Percentiles rank a stretch among this genome's conserved stretches.
phyloP scores from a whole-genome alignment of 2,113 vertebrate genomes.

The Misgurnus mizolepis region DNA sequence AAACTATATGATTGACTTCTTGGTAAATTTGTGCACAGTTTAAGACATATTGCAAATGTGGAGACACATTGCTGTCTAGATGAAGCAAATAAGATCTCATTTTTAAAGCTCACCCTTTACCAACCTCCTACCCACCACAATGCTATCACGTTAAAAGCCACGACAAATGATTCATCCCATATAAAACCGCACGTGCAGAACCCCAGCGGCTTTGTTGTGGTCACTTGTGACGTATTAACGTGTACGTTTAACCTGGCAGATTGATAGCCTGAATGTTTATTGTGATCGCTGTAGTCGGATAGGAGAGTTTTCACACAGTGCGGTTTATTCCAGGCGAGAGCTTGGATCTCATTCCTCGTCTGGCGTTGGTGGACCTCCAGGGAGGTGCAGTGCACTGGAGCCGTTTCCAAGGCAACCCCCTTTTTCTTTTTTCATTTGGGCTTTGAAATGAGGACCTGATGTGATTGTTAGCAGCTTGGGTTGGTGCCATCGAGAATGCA shows the following conservation, averaged over 20 bases:
- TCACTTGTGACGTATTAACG: not conserved
- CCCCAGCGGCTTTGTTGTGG: not conserved
- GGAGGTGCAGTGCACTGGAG: constrained; percentile 57
- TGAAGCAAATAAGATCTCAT: too few species aligned
- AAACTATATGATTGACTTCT: too few species aligned
- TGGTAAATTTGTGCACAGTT: too few species aligned
- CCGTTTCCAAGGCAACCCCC: constrained; percentile 69
- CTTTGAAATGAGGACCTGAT: constrained; percentile 53
- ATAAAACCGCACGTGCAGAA: not conserved
- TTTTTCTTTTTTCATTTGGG: constrained; percentile 48
- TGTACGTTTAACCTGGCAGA: not conserved
- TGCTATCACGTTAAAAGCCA: not conserved
- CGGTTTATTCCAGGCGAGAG: constrained; percentile 47
- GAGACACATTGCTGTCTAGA: too few species aligned
- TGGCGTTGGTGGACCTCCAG: constrained; percentile 61
- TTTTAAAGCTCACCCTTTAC: not conserved
- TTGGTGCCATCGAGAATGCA: constrained; percentile 37
- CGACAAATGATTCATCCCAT: not conserved
- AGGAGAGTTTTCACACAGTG: constrained; percentile 19
- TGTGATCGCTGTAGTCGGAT: constrained; percentile 2
- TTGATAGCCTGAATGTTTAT: not conserved
- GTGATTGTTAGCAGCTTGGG: constrained; percentile 41
- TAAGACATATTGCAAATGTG: too few species aligned
- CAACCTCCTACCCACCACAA: not conserved
- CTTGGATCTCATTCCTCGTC: constrained; percentile 59